These are phyloP conservation scores for Caenorhabditis uteleia DNA, from an alignment of 2,888 invertebrate species.

Conservation along the genomic window DNA sequence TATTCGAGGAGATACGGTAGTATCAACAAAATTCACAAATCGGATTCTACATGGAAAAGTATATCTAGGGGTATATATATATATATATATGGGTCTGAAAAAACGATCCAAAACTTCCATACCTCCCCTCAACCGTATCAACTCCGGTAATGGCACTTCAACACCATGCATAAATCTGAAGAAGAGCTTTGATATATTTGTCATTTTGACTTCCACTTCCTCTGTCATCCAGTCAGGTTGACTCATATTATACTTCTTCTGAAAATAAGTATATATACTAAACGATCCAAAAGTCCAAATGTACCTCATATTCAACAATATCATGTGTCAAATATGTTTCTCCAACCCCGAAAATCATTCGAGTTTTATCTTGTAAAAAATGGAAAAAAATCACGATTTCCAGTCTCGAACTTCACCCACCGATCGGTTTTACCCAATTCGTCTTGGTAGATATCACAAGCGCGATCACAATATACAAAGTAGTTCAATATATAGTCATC, in stretches of 20 bases:
- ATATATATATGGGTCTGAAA: no score
- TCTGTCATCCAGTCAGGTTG: conserved; percentile 55
- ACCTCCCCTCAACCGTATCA: conserved; percentile 51
- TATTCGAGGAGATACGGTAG: no score
- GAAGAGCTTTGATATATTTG: conserved; percentile 55
- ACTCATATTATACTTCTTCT: conserved; percentile 58
- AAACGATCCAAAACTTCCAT: no score
- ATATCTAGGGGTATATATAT: no score
- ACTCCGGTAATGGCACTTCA: conserved; percentile 53
- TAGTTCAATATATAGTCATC: conserved; percentile 44
- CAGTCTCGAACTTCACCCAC: conserved; percentile 42
- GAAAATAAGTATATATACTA: no score
- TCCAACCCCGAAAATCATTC: conserved; percentile 45
- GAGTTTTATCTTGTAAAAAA: conserved; percentile 50
- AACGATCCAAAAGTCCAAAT: no score
- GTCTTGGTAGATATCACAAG: no score
- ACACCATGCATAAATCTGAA: conserved; percentile 56
- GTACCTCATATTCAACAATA: conserved; percentile 60
- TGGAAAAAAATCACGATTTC: conserved; percentile 50
- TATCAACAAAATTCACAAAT: no score
- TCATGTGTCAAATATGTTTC: conserved; percentile 57
- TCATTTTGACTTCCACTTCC: conserved; percentile 40
- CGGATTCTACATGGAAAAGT: no score
- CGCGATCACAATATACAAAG: no score
- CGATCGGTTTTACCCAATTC: conserved; percentile 44